phyloP scores from a whole-genome alignment of 2,888 invertebrate genomes.

The Ferrisia virgata region DNA sequence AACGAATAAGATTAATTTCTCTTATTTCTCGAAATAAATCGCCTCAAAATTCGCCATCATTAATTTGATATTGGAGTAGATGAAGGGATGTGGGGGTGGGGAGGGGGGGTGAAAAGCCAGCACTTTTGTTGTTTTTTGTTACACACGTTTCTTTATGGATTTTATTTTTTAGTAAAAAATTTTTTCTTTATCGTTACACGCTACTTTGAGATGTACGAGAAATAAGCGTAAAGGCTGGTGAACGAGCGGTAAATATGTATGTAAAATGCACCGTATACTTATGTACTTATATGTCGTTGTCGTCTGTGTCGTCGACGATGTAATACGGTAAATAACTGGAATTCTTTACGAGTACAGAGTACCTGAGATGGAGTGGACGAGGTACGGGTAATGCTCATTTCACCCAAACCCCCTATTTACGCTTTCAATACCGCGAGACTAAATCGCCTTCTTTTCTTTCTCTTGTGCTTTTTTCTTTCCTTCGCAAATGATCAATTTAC shows the following conservation, averaged over 20 bases:
- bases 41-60: neutral
- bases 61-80: neutral
- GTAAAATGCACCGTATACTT: neutral
- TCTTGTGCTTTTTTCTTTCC: neutral
- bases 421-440: neutral
- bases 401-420: neutral
- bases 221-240: too few species aligned
- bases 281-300: neutral
- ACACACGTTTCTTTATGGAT: too few species aligned
- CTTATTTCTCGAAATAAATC: constrained; percentile 21
- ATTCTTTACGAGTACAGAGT: neutral
- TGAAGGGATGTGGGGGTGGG: too few species aligned
- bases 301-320: neutral
- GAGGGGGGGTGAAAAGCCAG: too few species aligned
- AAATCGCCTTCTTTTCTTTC: neutral
- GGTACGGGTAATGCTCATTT: neutral
- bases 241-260: too few species aligned
- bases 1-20: constrained; percentile 22
- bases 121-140: too few species aligned
- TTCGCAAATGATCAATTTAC: neutral
- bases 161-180: too few species aligned
- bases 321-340: neutral
- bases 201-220: too few species aligned
- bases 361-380: neutral
- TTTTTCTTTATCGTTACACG: too few species aligned